Evolutionary conservation across 2,888 invertebrate genomes (phyloP).

Genomic region (Allygus modestus): DNA sequence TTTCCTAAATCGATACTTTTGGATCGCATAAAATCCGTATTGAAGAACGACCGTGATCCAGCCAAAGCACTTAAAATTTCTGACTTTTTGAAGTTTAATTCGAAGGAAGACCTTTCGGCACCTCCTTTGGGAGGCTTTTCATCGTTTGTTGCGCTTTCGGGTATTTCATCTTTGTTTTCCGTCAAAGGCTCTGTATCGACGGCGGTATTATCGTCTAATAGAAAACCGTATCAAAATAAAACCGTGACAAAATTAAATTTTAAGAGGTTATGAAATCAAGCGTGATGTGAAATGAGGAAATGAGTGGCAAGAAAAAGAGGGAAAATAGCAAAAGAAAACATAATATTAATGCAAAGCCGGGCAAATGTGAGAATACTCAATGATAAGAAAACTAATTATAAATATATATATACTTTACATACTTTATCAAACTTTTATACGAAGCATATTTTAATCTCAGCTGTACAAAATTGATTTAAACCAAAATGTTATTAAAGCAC

Average conservation of each 20-base stretch:
- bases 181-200: not conserved
- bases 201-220: not conserved
- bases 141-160: not conserved
- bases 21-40: slow-evolving; percentile 53
- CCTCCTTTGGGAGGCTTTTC: not conserved
- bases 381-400: not conserved
- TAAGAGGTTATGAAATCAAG: slow-evolving; percentile 3
- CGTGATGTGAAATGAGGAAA: slow-evolving; percentile 12
- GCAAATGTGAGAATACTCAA: slow-evolving; percentile 16
- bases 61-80: slow-evolving; percentile 36
- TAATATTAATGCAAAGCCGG: slow-evolving; percentile 42
- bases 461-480: not conserved
- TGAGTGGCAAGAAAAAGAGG: slow-evolving; percentile 27
- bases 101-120: slow-evolving; percentile 2
- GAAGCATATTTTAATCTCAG: not conserved
- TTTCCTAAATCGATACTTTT: slow-evolving; percentile 57
- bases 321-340: slow-evolving; percentile 48
- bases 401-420: not conserved
- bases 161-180: not conserved
- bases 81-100: slow-evolving; percentile 50
- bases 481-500: not conserved
- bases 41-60: slow-evolving; percentile 21
- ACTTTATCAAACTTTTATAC: not conserved
- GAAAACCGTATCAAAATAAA: not conserved
- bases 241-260: not conserved